phyloP scores from a whole-genome alignment of 2,797 vertebrate species.

The Neosalanx taihuensis region DNA sequence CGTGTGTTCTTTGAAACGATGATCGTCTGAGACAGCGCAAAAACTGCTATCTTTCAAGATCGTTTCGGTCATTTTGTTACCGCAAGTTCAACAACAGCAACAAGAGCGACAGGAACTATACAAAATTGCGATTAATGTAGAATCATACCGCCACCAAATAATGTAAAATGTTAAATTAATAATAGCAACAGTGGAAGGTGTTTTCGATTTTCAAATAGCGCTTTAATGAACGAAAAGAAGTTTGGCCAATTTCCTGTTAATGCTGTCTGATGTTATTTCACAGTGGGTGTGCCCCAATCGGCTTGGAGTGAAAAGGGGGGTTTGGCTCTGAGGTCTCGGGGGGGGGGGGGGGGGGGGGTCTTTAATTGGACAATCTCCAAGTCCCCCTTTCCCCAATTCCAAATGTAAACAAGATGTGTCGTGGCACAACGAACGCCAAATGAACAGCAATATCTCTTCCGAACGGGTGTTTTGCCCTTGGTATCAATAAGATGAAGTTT shows the following conservation, averaged over 20 bases:
- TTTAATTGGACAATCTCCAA: constrained; percentile 75
- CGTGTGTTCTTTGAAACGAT: constrained; percentile 74
- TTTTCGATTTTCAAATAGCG: constrained; percentile 63
- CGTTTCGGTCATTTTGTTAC: constrained; percentile 59
- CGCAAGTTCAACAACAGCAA: constrained; percentile 57
- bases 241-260: constrained; percentile 74
- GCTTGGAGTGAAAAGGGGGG: constrained; percentile 62
- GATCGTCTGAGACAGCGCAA: constrained; percentile 66
- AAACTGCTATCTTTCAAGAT: constrained; percentile 59
- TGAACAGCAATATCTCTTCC: constrained; percentile 54
- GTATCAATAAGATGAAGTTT: constrained; percentile 12
- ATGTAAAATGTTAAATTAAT: constrained; percentile 63
- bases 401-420: constrained; percentile 71
- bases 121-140: constrained; percentile 52
- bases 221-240: constrained; percentile 74
- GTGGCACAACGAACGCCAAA: constrained; percentile 75
- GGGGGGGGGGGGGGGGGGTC: constrained; percentile 69
- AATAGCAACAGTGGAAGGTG: constrained; percentile 57
- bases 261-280: constrained; percentile 75
- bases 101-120: constrained; percentile 22
- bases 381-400: constrained; percentile 72
- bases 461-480: constrained; percentile 50
- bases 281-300: constrained; percentile 75
- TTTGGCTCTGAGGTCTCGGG: constrained; percentile 66
- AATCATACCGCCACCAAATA: constrained; percentile 61